Percentiles rank a stretch among this genome's conserved stretches.
Conservation (phyloP, 1,140 invertebrate species). For the Chelonus insularis region DNA sequence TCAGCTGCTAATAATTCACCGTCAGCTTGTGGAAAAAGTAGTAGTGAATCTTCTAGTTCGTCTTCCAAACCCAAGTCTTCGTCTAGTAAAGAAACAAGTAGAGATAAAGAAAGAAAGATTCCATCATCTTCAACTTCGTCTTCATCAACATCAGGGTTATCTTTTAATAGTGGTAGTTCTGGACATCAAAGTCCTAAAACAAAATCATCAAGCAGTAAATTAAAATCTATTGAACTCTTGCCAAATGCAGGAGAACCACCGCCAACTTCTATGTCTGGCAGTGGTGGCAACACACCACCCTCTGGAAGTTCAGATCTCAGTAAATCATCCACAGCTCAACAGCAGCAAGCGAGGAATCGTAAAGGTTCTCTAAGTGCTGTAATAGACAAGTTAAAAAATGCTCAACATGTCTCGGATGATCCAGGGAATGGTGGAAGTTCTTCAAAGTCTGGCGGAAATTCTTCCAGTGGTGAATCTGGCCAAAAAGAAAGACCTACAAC, state of each 20-base stretch:
- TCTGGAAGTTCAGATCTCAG: constrained; percentile 61
- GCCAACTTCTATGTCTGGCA: constrained; percentile 25
- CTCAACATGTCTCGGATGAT: constrained; percentile 65
- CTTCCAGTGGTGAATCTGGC: constrained; percentile 21
- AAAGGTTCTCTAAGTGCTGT: constrained; percentile 83
- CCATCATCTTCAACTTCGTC: constrained; percentile 38
- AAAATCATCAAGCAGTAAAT: constrained; percentile 67
- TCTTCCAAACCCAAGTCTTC: constrained; percentile 47
- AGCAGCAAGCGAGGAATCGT: constrained; percentile 66
- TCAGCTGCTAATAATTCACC: constrained; percentile 67
- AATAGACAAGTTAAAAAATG: constrained; percentile 82
- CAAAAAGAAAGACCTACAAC: constrained; percentile 21
- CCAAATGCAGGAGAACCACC: constrained; percentile 31
- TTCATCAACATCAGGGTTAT: constrained; percentile 48
- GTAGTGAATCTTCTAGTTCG: constrained; percentile 42
- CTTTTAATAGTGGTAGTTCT: constrained; percentile 58
- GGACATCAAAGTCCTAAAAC: constrained; percentile 68
- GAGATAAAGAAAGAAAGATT: constrained; percentile 30
- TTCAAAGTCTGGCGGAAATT: constrained; percentile 27
- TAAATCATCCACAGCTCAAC: constrained; percentile 60
- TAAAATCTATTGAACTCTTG: constrained; percentile 69
- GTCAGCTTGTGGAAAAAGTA: constrained; percentile 52
- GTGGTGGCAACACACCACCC: constrained; percentile 59
- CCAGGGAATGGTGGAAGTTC: constrained; percentile 26
- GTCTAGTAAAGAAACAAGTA: constrained; percentile 34